Evolutionary conservation across 2,888 invertebrate species (phyloP), one percentile per base, ranked within the genome.

Genomic region (Polymixis flavicincta): DNA sequence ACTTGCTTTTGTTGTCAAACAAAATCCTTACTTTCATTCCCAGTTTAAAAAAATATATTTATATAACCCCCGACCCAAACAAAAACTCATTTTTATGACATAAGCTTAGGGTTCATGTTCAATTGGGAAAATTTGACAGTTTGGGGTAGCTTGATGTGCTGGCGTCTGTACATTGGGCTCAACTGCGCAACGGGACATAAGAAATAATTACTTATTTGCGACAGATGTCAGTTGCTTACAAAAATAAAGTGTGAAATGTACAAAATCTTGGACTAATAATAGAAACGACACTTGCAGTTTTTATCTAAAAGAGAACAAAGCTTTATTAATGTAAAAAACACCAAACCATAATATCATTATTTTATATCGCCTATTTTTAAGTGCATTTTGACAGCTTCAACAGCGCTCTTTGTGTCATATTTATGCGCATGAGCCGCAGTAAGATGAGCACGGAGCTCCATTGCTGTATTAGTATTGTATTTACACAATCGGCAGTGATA

Each of bases 401-500:
- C 90, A 0, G 97, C 97, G 65, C 96, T 93, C 74, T 93, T 94
- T 0, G 95, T 87, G 72, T 96, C 94, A 77, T 96, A 98, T 82
- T 94, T 91, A 52, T 96, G 94, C 0, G 95, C 86, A 92, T 98
- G 98, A 2, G 88, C 92, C 1, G 94, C 90, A 32, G 97, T 91
- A 61, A 98, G 94, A 92, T 98, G 98, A 13, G 95, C 96, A 59
- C 97, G 97, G 75, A 98, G 97, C 52, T 97, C 97, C 74, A 97
- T 97, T 17, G 98, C 97, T 88, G 97, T 97, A 92, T 98, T 98
- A 17, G 97, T 97, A 54, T 96, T 95, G 92, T 89, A 93, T 2
- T 88, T 87, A 91, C 98, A 98, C 68, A 97, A 95, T 71, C 97
- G 96, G 91, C 99, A 99, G 77, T 98, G 97, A 93, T 99, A 99